These are phyloP conservation scores for Gymnocephalus cernua DNA, from an alignment of 2,113 vertebrate species.

Conservation along the genomic window DNA sequence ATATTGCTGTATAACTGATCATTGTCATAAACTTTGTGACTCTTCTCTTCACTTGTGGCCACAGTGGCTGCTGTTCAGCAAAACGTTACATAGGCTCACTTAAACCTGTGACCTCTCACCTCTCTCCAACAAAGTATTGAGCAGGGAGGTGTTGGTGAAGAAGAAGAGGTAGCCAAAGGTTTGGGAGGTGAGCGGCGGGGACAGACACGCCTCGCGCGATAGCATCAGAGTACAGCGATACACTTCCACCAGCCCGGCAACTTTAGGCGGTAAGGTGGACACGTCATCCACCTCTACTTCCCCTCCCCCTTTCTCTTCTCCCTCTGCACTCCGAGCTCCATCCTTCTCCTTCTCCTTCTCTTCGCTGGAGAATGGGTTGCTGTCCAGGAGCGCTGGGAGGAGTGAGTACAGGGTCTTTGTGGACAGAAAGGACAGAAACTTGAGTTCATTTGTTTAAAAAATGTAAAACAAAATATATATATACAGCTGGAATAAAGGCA, in stretches of 20 bases:
- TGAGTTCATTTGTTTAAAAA: slow-evolving; percentile 2
- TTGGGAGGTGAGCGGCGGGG: slow-evolving; percentile 92
- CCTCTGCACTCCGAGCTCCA: slow-evolving; percentile 48
- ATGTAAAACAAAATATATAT: neutral
- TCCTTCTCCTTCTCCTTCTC: slow-evolving; percentile 81
- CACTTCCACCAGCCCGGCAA: slow-evolving; percentile 89
- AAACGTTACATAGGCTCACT: neutral
- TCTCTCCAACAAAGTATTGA: slow-evolving; percentile 94
- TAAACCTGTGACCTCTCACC: slow-evolving; percentile 78
- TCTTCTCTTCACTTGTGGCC: neutral
- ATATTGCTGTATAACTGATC: neutral
- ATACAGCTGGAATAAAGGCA: neutral
- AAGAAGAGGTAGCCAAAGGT: slow-evolving; percentile 96
- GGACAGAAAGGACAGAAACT: slow-evolving; percentile 36
- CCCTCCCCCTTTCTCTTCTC: slow-evolving; percentile 62
- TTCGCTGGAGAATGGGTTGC: slow-evolving; percentile 89
- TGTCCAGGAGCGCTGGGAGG: slow-evolving; percentile 91
- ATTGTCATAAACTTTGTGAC: neutral
- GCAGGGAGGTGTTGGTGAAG: slow-evolving; percentile 95
- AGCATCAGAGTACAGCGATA: slow-evolving; percentile 90
- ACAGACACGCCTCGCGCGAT: slow-evolving; percentile 88
- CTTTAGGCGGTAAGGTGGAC: slow-evolving; percentile 86
- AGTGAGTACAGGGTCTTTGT: slow-evolving; percentile 91
- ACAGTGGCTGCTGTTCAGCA: neutral
- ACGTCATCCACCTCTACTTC: slow-evolving; percentile 82